Percentiles rank a stretch among this genome's conserved stretches.
These are phyloP conservation scores for Mylabris phalerata DNA, from an alignment of 1,140 invertebrate genomes.

Conservation along the genomic window DNA sequence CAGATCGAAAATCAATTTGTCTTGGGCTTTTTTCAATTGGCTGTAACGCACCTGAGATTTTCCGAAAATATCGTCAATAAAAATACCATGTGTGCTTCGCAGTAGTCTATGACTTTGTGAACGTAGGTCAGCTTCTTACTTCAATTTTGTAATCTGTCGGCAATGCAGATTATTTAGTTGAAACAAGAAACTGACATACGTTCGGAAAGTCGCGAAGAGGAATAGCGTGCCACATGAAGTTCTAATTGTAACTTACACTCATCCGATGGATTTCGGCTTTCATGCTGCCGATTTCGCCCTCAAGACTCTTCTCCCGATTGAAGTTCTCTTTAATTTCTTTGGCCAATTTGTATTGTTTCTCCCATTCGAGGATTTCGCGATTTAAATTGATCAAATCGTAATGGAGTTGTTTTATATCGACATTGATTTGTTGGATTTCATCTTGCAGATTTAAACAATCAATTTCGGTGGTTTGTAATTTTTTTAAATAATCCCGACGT, in stretches of 20 bases:
- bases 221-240: too few species aligned
- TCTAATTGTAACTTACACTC: slow-evolving; percentile 41
- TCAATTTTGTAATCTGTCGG: too few species aligned
- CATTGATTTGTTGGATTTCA: slow-evolving; percentile 57
- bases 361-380: slow-evolving; percentile 66
- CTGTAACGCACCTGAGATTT: slow-evolving; percentile 46
- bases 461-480: slow-evolving; percentile 51
- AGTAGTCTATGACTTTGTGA: too few species aligned
- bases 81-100: too few species aligned
- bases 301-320: slow-evolving; percentile 55
- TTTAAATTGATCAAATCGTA: slow-evolving; percentile 53
- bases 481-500: slow-evolving; percentile 50
- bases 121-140: too few species aligned
- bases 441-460: slow-evolving; percentile 57
- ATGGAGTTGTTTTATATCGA: slow-evolving; percentile 44
- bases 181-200: too few species aligned
- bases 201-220: too few species aligned
- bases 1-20: slow-evolving; percentile 68
- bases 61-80: too few species aligned
- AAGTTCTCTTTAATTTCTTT: slow-evolving; percentile 61
- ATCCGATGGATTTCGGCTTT: slow-evolving; percentile 76
- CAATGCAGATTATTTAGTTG: too few species aligned
- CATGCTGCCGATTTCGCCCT: slow-evolving; percentile 65
- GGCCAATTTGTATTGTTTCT: slow-evolving; percentile 67
- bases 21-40: slow-evolving; percentile 64